Percentiles rank a stretch among this genome's conserved stretches.
Evolutionary conservation across 2,888 invertebrate species (phyloP).

Genomic region (Meteorus colon): DNA sequence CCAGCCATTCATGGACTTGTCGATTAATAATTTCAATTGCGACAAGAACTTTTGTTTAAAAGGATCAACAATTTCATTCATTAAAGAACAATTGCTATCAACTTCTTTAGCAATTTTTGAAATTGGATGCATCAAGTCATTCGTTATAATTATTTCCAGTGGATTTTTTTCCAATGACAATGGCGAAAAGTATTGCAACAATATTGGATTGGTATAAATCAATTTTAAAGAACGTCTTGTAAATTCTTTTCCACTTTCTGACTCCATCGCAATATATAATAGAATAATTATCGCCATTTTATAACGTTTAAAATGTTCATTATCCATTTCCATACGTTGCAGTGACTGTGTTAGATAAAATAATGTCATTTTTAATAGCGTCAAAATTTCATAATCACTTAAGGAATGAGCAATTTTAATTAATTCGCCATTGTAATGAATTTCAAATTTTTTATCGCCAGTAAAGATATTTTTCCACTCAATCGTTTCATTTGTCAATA

Average conservation of each 20-base stretch:
- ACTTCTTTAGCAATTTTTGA: neutral
- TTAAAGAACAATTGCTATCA: neutral
- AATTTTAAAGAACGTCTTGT: slow-evolving; percentile 60
- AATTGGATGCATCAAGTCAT: neutral
- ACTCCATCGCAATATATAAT: slow-evolving; percentile 57
- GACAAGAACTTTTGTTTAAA: slow-evolving; percentile 55
- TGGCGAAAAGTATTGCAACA: slow-evolving; percentile 71
- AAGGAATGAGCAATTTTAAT: slow-evolving; percentile 48
- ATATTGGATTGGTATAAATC: slow-evolving; percentile 72
- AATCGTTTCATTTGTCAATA: slow-evolving; percentile 71
- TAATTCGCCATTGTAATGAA: slow-evolving; percentile 52
- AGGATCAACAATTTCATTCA: neutral
- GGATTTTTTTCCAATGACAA: slow-evolving; percentile 40
- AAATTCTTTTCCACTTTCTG: slow-evolving; percentile 43
- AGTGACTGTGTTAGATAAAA: slow-evolving; percentile 66
- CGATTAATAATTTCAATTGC: slow-evolving; percentile 58
- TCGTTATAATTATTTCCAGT: neutral
- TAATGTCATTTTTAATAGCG: slow-evolving; percentile 54
- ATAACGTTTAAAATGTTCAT: slow-evolving; percentile 55
- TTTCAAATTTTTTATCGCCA: slow-evolving; percentile 49
- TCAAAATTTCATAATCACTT: slow-evolving; percentile 45
- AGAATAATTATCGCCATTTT: slow-evolving; percentile 58
- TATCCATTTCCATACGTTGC: slow-evolving; percentile 53
- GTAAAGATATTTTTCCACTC: slow-evolving; percentile 69
- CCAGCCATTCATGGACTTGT: slow-evolving; percentile 1